These are phyloP conservation scores for Apeira syringaria DNA, from an alignment of 2,888 invertebrate genomes.

Conservation along the genomic window DNA sequence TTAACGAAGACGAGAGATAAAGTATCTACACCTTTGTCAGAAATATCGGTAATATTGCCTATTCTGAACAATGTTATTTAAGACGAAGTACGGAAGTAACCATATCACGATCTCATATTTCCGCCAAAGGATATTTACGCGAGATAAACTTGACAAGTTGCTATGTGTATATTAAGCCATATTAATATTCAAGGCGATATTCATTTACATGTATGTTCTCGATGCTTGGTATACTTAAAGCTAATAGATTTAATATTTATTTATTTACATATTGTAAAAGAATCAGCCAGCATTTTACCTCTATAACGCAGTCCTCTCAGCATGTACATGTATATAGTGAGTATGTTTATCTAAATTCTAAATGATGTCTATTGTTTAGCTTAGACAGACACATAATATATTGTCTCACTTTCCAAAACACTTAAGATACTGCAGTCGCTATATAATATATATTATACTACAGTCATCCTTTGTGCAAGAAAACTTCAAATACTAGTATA, in stretches of 20 bases:
- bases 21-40: constrained; percentile 3
- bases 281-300: no score
- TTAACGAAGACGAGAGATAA: constrained; percentile 8
- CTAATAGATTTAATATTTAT: constrained; percentile 1
- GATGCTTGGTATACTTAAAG: background rate
- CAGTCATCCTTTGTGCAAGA: no score
- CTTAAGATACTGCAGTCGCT: no score
- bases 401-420: no score
- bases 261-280: no score
- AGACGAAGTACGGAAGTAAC: constrained; percentile 36
- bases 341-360: no score
- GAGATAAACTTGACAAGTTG: constrained; percentile 46
- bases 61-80: constrained; percentile 27
- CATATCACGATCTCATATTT: constrained; percentile 37
- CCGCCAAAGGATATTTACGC: constrained; percentile 44
- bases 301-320: no score
- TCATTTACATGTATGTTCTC: constrained; percentile 39
- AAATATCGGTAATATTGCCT: constrained; percentile 13
- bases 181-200: constrained; percentile 45
- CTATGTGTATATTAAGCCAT: constrained; percentile 32
- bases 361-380: no score
- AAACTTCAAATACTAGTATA: no score
- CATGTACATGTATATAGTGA: no score
- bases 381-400: no score
- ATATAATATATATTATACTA: no score